Evolutionary conservation across 1,140 invertebrate species (phyloP), one percentile per base, ranked within the genome.

Genomic region (Bombus superbus): DNA sequence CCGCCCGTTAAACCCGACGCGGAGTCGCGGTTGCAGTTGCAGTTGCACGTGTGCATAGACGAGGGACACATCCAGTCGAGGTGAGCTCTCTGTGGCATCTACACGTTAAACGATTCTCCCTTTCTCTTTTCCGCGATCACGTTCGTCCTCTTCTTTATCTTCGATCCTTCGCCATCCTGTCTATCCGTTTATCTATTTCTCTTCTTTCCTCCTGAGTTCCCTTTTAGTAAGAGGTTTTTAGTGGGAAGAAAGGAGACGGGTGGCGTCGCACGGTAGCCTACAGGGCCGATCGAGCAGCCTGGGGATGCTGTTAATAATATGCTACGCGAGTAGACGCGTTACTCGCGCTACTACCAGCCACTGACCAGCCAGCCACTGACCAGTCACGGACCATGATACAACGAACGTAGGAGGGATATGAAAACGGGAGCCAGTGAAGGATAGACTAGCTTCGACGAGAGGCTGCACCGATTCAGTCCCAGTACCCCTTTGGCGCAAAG

Each of bases 301-400:
- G 75, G 84, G 87, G 89, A 91, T 89, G 90, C 71, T 89, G 90
- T 85, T 91, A 91, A 91, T 91, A 91, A 91, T 91, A 91, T 89
- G 92, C 91, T 92, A 89, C 78, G 91, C 90, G 86, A 92, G 90
- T 91, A 87, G 89, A 80, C 90, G 90, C 90, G 91, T 89, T 91
- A 90, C 91, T 86, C 88, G 90, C 87, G 90, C 64, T 66, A 35
- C 89, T 91, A 92, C 90, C 89, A 87, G 86, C 86, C 71, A 64
- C 74, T 44, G 44, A 18, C 66, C 73, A 42, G 57, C 47, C 15
- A 38, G 57, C 47, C 15, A 38, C 47, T 53, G 18, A 53, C 47
- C 47, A 53, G 47, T 53, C 38, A 25, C 38, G 66, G 64, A 8
- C 6, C 10, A n/a, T 35, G 44, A 35, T 57, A 87, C 40, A 35